Evolutionary conservation across 2,888 invertebrate genomes (phyloP).

Genomic region (Neria commutata): DNA sequence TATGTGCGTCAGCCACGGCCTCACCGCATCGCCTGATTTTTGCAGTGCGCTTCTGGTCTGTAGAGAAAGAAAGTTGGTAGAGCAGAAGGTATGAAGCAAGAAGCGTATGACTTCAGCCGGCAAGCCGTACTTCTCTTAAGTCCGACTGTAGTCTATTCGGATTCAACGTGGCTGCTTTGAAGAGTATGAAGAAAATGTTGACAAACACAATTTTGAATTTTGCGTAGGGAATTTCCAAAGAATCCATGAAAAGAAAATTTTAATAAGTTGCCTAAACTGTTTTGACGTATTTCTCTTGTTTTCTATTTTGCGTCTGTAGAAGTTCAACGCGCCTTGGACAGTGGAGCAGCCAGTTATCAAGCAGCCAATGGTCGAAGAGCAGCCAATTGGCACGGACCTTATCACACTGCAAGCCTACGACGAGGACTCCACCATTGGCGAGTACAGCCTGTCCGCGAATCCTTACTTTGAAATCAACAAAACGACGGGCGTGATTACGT

Average conservation of each 20-base stretch:
- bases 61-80: too few relatives aligned
- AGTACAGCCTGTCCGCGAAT: conserved; percentile 70
- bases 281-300: conserved; percentile 8
- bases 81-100: too few relatives aligned
- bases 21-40: too few relatives aligned
- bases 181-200: conserved; percentile 48
- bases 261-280: neutral
- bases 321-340: conserved; percentile 77
- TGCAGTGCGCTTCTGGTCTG: too few relatives aligned
- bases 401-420: conserved; percentile 81
- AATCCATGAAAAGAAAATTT: conserved; percentile 22
- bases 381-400: conserved; percentile 78
- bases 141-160: conserved; percentile 43
- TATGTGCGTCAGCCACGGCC: conserved; percentile 40
- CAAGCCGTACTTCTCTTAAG: conserved; percentile 39
- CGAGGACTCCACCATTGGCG: conserved; percentile 80
- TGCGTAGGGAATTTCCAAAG: conserved; percentile 30
- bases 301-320: conserved; percentile 58
- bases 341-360: conserved; percentile 68
- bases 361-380: conserved; percentile 79
- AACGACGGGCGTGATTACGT: conserved; percentile 77
- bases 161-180: conserved; percentile 47
- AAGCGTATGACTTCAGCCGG: too few relatives aligned
- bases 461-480: conserved; percentile 82
- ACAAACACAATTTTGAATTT: conserved; percentile 47